Conservation (phyloP, 2,797 vertebrate genomes). For the Poecilia gillii region DNA sequence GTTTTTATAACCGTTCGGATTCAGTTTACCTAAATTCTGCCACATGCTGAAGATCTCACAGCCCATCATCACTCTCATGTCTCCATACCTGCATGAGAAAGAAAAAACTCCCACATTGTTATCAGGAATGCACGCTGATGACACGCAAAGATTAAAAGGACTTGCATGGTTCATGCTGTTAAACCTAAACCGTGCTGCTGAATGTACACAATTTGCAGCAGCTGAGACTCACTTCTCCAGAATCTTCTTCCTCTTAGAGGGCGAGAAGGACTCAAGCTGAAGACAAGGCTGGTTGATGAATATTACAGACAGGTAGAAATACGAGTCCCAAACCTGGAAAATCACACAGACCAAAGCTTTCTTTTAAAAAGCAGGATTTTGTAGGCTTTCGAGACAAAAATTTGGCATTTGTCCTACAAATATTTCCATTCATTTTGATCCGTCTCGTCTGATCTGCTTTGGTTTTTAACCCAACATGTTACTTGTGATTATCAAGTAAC, state of each 20-base stretch:
- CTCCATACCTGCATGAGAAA: constrained; percentile 86
- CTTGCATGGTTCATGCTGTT: background rate
- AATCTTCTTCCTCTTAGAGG: constrained; percentile 96
- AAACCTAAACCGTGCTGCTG: constrained; percentile 2
- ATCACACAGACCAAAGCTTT: background rate
- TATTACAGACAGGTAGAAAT: constrained; percentile 97
- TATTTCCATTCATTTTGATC: background rate
- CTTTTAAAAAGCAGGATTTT: background rate
- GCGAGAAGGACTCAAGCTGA: constrained; percentile 95
- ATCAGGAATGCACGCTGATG: background rate
- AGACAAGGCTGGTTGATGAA: constrained; percentile 99
- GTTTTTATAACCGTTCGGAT: background rate
- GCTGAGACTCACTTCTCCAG: constrained; percentile 91
- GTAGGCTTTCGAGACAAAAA: background rate
- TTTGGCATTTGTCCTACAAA: background rate
- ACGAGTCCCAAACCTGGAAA: constrained; percentile 96
- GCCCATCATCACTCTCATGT: constrained; percentile 99
- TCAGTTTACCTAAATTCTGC: constrained; percentile 94
- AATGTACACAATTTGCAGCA: constrained; percentile 1
- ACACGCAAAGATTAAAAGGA: constrained; percentile 3
- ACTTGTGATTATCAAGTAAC: background rate
- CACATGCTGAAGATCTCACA: constrained; percentile 99
- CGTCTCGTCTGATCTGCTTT: background rate
- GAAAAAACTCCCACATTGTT: background rate
- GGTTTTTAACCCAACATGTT: background rate